These are phyloP conservation scores for Eurois occulta DNA, from an alignment of 2,888 invertebrate species.

Conservation along the genomic window DNA sequence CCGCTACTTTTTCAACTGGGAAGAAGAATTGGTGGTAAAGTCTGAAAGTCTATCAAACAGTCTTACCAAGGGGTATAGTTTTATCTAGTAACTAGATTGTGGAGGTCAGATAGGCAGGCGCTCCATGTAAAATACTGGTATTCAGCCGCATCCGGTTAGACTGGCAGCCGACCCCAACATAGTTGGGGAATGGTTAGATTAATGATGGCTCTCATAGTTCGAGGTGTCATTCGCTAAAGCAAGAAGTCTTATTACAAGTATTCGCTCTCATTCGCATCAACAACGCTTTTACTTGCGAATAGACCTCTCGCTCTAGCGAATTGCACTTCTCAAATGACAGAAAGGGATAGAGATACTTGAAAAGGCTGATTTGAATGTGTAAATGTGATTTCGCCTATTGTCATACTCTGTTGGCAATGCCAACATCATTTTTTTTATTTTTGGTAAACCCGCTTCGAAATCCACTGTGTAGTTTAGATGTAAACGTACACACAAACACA, in stretches of 20 bases:
- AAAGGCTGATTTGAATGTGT: background rate
- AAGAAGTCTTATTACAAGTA: conserved; percentile 9
- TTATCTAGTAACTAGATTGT: no score
- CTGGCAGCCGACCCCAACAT: background rate
- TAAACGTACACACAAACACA: conserved; percentile 3
- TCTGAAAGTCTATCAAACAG: no score
- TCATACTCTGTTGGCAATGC: background rate
- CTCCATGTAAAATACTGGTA: background rate
- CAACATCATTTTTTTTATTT: conserved; percentile 39
- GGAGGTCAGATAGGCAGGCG: background rate
- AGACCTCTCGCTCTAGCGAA: conserved; percentile 11
- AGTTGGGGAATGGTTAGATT: background rate
- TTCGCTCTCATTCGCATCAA: conserved; percentile 34
- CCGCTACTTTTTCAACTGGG: no score
- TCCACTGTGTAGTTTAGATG: conserved; percentile 21
- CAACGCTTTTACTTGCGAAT: conserved; percentile 10
- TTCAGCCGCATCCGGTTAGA: background rate
- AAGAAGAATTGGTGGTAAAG: no score
- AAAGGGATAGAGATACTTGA: conserved; percentile 19
- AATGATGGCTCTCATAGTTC: background rate
- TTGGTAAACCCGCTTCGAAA: background rate
- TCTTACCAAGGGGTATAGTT: no score
- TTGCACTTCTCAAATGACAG: background rate
- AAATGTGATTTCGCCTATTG: conserved; percentile 18
- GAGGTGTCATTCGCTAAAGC: background rate